Percentiles rank a stretch among this genome's conserved stretches.
Conservation (phyloP, 2,888 invertebrate genomes). For the Chirona hameri region DNA sequence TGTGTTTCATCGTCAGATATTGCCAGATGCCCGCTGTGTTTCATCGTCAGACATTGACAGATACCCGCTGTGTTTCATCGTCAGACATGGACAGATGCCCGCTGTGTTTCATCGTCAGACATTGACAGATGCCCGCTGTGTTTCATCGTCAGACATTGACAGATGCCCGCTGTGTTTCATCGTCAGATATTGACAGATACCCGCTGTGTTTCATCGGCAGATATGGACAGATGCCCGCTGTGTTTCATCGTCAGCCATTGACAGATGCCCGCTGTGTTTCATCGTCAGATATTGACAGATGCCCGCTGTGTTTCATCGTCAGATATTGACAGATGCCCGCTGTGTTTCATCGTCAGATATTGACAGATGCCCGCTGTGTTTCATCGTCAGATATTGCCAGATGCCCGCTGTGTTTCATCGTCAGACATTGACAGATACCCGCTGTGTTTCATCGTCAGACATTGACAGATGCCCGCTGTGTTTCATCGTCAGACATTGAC, state of each 20-base stretch:
- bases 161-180: not conserved
- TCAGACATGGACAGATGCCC: no score
- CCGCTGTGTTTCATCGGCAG: not conserved
- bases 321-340: constrained; percentile 33
- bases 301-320: constrained; percentile 34
- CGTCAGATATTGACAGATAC: not conserved
- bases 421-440: not conserved
- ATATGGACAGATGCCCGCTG: not conserved
- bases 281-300: no score
- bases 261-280: no score
- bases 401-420: no score
- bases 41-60: not conserved
- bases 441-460: constrained; percentile 36
- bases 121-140: not conserved
- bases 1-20: no score
- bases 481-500: no score
- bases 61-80: no score
- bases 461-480: not conserved
- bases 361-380: no score
- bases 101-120: no score
- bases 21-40: not conserved
- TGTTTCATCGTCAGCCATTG: no score
- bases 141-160: not conserved
- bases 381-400: no score
- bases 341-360: no score